Percentiles rank a stretch among this genome's conserved stretches.
Evolutionary conservation across 2,797 vertebrate species (phyloP).

Genomic region (Phataginus tetradactyla): DNA sequence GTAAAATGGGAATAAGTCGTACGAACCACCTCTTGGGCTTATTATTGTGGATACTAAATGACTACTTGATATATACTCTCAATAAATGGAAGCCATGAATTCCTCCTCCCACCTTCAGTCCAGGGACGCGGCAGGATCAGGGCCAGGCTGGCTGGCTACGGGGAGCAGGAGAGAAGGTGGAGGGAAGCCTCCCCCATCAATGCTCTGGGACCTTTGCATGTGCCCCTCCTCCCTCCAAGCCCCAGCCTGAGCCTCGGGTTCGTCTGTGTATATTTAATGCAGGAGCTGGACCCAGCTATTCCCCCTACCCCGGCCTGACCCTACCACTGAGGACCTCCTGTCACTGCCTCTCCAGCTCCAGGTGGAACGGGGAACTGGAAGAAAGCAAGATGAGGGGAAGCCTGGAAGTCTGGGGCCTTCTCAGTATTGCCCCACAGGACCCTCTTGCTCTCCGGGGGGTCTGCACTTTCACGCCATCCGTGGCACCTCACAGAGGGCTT

Average conservation of each 20-base stretch:
- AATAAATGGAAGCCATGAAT: fast-evolving
- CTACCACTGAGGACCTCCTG: fast-evolving
- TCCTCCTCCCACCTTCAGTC: too few species aligned
- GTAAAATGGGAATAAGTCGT: background rate
- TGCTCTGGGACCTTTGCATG: background rate
- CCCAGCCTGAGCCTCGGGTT: background rate
- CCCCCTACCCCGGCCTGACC: background rate
- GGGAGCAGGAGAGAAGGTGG: background rate
- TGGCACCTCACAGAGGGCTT: background rate
- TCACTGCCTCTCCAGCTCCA: too few species aligned
- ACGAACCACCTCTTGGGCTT: background rate
- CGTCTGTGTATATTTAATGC: background rate
- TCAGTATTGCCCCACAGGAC: fast-evolving
- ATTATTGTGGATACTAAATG: fast-evolving
- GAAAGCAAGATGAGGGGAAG: background rate
- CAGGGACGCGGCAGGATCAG: background rate
- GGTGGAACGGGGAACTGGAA: background rate
- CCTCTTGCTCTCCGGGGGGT: fast-evolving
- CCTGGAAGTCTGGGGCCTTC: background rate
- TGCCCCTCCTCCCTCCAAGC: fast-evolving
- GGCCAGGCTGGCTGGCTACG: too few species aligned
- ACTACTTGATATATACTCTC: fast-evolving
- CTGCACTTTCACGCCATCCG: background rate
- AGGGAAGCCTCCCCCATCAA: too few species aligned
- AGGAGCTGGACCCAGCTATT: background rate